Percentiles rank a stretch among this genome's conserved stretches.
Evolutionary conservation across 2,797 vertebrate species (phyloP).

Genomic region (Thaleichthys pacificus): DNA sequence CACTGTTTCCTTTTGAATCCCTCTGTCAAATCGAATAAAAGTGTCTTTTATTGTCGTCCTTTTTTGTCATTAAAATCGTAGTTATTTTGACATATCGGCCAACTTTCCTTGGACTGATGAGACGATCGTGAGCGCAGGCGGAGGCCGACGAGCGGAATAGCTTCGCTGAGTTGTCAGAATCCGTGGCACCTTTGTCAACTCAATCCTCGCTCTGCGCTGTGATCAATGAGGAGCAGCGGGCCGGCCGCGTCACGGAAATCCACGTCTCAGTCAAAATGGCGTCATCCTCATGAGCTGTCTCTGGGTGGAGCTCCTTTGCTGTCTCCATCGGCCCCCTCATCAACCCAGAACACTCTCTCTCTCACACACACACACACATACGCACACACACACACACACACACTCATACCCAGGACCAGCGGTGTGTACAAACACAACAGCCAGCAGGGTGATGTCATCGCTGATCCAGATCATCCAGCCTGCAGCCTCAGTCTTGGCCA

Average conservation of each 20-base stretch:
- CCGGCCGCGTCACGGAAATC: slow-evolving; percentile 46
- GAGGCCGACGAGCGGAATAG: not conserved
- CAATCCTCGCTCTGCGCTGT: not conserved
- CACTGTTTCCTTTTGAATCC: too few species aligned
- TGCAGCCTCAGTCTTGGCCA: slow-evolving; percentile 1
- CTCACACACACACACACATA: not conserved
- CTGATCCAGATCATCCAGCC: slow-evolving; percentile 9
- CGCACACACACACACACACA: slow-evolving; percentile 15
- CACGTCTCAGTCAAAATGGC: slow-evolving; percentile 46
- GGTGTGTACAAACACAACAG: not conserved
- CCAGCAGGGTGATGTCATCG: not conserved
- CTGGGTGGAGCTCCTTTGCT: slow-evolving; percentile 47
- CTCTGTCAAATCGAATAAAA: too few species aligned
- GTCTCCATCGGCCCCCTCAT: slow-evolving; percentile 26
- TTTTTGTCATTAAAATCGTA: too few species aligned
- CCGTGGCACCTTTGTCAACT: slow-evolving; percentile 7
- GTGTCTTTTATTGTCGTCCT: too few species aligned
- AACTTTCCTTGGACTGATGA: not conserved
- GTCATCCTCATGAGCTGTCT: slow-evolving; percentile 46
- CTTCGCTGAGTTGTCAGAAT: not conserved
- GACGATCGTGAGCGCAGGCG: not conserved
- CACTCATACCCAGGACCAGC: slow-evolving; percentile 1
- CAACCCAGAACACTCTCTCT: not conserved
- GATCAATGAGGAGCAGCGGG: slow-evolving; percentile 20
- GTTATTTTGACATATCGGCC: not conserved